phyloP scores from a whole-genome alignment of 2,797 vertebrate genomes.

The Loris lydekkerianus region DNA sequence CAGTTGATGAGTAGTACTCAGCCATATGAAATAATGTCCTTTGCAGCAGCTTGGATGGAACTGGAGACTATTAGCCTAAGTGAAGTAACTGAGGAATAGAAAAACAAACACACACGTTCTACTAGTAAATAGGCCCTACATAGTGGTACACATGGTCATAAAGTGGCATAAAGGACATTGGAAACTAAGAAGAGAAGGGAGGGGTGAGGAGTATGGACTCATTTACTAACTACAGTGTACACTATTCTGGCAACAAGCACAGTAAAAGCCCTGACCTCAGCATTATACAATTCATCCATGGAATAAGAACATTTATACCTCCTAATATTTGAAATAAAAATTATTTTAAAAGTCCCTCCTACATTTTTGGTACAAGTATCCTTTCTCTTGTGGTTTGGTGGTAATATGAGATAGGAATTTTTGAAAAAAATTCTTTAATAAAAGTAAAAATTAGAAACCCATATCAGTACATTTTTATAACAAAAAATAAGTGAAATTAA shows the following conservation, averaged over 20 bases:
- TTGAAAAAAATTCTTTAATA: conserved; percentile 20
- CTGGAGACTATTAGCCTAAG: neutral
- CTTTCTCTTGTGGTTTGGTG: conserved; percentile 13
- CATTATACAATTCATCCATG: neutral
- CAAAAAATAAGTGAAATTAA: neutral
- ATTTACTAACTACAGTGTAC: neutral
- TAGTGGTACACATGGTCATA: neutral
- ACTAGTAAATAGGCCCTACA: neutral
- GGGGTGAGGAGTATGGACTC: neutral
- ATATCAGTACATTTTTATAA: conserved; percentile 1
- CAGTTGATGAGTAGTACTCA: neutral
- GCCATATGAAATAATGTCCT: neutral
- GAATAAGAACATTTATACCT: neutral
- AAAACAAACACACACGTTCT: neutral
- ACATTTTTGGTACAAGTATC: neutral
- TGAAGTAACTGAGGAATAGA: neutral
- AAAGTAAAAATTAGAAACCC: conserved; percentile 17
- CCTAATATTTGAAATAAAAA: neutral
- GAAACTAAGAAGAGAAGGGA: neutral
- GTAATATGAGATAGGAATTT: neutral
- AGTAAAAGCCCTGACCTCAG: neutral
- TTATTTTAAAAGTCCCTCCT: neutral
- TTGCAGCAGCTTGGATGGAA: neutral
- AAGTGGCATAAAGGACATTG: neutral
- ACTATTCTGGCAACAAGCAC: neutral